These are phyloP conservation scores for Albula glossodonta DNA, from an alignment of 2,113 vertebrate species.

Conservation along the genomic window DNA sequence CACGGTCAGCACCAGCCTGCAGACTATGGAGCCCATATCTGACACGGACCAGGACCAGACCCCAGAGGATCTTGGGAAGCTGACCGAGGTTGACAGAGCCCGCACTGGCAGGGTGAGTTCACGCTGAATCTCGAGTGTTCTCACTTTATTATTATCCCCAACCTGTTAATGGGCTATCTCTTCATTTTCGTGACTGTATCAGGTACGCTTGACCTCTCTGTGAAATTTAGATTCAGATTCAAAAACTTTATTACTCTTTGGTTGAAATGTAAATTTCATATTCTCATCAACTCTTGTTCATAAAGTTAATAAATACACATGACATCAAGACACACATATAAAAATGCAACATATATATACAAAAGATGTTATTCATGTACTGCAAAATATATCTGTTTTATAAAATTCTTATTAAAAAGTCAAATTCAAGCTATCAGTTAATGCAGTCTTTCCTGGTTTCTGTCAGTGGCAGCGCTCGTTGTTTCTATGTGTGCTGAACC, in stretches of 20 bases:
- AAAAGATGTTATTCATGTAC: no score
- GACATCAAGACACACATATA: no score
- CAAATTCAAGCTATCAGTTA: neutral
- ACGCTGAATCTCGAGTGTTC: neutral
- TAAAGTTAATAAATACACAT: no score
- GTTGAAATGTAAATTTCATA: no score
- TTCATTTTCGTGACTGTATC: neutral
- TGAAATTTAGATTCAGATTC: no score
- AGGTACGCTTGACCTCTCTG: no score
- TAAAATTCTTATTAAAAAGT: no score
- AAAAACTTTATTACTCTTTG: no score
- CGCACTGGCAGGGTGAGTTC: constrained; percentile 72
- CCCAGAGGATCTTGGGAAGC: constrained; percentile 72
- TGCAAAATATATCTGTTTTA: no score
- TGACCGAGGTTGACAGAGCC: constrained; percentile 74
- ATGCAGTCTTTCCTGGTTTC: neutral
- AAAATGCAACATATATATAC: no score
- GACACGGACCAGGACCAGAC: constrained; percentile 67
- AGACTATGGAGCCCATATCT: constrained; percentile 71
- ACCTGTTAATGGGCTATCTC: neutral
- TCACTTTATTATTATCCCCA: neutral
- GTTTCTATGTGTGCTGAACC: no score
- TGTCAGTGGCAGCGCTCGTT: neutral
- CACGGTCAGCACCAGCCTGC: constrained; percentile 70
- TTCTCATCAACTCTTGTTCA: no score